Conservation (phyloP, 2,888 invertebrate genomes). For the Chouioia cunea region DNA sequence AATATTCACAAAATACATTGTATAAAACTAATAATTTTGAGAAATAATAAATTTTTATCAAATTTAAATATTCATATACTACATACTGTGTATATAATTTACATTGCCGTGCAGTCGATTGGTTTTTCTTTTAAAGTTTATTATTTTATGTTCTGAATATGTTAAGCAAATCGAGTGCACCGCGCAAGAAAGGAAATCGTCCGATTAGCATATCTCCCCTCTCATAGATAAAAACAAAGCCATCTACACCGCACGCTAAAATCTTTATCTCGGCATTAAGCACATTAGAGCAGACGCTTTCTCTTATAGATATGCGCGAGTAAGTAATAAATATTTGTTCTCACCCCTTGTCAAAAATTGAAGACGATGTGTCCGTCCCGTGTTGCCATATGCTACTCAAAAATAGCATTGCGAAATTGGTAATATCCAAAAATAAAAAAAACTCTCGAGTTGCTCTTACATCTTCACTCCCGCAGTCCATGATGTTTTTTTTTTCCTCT, state of each 20-base stretch:
- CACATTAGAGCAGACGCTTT: no score
- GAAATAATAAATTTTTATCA: no score
- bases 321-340: slow-evolving; percentile 3
- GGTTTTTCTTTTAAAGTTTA: no score
- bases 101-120: no score
- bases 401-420: slow-evolving; percentile 32
- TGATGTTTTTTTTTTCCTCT: slow-evolving; percentile 6
- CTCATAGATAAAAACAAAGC: background rate
- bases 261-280: slow-evolving; percentile 7
- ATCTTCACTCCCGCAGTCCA: slow-evolving; percentile 7
- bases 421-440: slow-evolving; percentile 42
- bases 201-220: slow-evolving; percentile 31
- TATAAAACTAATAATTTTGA: no score
- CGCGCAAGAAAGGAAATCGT: slow-evolving; percentile 13
- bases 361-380: background rate
- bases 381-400: slow-evolving; percentile 12
- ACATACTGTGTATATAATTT: no score
- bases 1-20: no score
- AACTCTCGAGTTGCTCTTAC: background rate
- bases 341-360: slow-evolving; percentile 4
- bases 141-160: no score
- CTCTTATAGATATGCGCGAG: no score
- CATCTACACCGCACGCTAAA: background rate
- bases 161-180: no score
- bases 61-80: no score